A percentile compares a stretch with the other conserved stretches of the same genome.
Conservation (phyloP, 1,140 invertebrate genomes). For the Goniozus legneri region DNA sequence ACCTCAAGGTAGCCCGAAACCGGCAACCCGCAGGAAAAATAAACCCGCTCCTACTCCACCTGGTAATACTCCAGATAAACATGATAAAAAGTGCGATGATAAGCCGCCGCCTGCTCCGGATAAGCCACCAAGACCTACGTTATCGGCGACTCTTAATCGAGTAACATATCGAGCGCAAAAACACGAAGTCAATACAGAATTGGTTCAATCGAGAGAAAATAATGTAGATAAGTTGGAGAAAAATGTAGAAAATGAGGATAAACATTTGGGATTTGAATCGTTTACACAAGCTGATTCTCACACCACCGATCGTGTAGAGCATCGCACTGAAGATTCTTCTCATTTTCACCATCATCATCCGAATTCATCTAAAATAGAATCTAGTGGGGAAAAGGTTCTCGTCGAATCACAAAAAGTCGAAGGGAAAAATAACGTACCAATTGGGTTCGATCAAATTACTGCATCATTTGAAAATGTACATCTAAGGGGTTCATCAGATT, state of each 20-base stretch:
- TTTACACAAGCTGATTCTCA: slow-evolving; percentile 8
- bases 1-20: slow-evolving; percentile 69
- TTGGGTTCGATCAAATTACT: slow-evolving; percentile 29
- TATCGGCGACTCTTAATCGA: slow-evolving; percentile 42
- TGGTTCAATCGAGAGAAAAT: slow-evolving; percentile 17
- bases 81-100: slow-evolving; percentile 42
- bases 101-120: slow-evolving; percentile 55
- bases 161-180: slow-evolving; percentile 39
- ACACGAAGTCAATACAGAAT: slow-evolving; percentile 39
- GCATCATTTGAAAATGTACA: slow-evolving; percentile 12
- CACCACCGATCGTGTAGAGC: slow-evolving; percentile 1
- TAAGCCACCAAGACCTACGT: slow-evolving; percentile 57
- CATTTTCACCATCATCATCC: too few relatives aligned
- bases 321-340: not conserved
- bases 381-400: not conserved
- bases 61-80: slow-evolving; percentile 42
- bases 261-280: slow-evolving; percentile 9
- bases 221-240: slow-evolving; percentile 20
- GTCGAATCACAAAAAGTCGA: slow-evolving; percentile 12
- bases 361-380: not conserved
- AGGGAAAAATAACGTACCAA: slow-evolving; percentile 11
- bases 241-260: slow-evolving; percentile 18
- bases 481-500: slow-evolving; percentile 13
- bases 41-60: slow-evolving; percentile 69
- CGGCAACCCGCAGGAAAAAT: slow-evolving; percentile 66